Evolutionary conservation across 2,797 vertebrate species (phyloP).

Genomic region (Chaunax sp.): DNA sequence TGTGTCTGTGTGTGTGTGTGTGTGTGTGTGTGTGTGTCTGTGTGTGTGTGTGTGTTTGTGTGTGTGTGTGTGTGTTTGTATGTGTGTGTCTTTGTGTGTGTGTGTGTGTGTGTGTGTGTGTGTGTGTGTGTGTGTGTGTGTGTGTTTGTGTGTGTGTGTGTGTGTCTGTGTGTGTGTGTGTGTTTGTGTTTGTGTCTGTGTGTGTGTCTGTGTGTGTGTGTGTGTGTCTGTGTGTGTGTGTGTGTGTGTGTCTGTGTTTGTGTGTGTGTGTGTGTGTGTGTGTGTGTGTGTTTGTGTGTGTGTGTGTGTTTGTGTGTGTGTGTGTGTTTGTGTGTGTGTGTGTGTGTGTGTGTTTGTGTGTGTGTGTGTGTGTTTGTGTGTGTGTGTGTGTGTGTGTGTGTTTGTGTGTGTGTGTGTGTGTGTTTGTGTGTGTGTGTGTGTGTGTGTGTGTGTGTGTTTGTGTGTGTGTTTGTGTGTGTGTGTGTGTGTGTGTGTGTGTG

Average conservation of each 20-base stretch:
- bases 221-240: constrained; percentile 22
- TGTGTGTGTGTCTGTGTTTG: constrained; percentile 15
- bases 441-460: constrained; percentile 18
- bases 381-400: constrained; percentile 13
- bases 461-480: constrained; percentile 18
- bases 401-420: constrained; percentile 28
- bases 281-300: constrained; percentile 19
- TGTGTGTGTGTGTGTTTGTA: no score
- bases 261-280: constrained; percentile 17
- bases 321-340: constrained; percentile 20
- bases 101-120: constrained; percentile 6
- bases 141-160: constrained; percentile 19
- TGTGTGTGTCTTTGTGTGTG: constrained; percentile 22
- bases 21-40: no score
- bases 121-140: constrained; percentile 19
- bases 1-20: background rate
- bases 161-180: constrained; percentile 24
- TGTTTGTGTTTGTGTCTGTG: no score
- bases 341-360: constrained; percentile 22
- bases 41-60: background rate
- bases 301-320: constrained; percentile 20
- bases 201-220: constrained; percentile 20
- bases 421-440: constrained; percentile 19
- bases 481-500: constrained; percentile 19
- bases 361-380: constrained; percentile 16